A percentile compares a stretch with the other conserved stretches of the same genome.
Conservation (phyloP, 2,888 invertebrate species). For the Lasioglossum marginatum region DNA sequence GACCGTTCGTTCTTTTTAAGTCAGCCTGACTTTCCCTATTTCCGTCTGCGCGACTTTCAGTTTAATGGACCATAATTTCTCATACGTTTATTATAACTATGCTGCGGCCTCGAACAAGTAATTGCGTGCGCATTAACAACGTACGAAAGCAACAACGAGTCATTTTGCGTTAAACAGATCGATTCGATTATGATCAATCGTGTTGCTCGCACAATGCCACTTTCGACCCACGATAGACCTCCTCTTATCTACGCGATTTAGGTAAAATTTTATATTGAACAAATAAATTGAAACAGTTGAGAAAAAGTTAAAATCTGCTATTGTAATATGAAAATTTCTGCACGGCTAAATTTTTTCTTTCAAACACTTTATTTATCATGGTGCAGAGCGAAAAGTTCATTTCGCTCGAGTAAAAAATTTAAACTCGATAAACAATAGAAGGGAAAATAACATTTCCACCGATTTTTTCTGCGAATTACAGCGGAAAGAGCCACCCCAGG, state of each 20-base stretch:
- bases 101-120: neutral
- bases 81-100: neutral
- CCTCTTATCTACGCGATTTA: neutral
- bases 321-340: neutral
- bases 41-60: neutral
- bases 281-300: neutral
- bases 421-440: neutral
- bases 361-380: neutral
- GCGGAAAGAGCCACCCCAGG: neutral
- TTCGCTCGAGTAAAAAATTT: neutral
- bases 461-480: neutral
- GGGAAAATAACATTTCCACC: neutral
- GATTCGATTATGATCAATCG: neutral
- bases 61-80: slow-evolving; percentile 15
- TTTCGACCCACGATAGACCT: neutral
- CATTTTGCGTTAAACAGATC: neutral
- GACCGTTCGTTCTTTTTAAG: slow-evolving; percentile 51
- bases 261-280: neutral
- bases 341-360: no score
- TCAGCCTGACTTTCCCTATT: slow-evolving; percentile 7
- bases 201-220: neutral
- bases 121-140: neutral
- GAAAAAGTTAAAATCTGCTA: neutral
- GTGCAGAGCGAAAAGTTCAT: neutral
- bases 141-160: neutral